Percentiles rank a stretch among this genome's conserved stretches.
Conservation (phyloP, 2,888 invertebrate species). For the Nineta flava region DNA sequence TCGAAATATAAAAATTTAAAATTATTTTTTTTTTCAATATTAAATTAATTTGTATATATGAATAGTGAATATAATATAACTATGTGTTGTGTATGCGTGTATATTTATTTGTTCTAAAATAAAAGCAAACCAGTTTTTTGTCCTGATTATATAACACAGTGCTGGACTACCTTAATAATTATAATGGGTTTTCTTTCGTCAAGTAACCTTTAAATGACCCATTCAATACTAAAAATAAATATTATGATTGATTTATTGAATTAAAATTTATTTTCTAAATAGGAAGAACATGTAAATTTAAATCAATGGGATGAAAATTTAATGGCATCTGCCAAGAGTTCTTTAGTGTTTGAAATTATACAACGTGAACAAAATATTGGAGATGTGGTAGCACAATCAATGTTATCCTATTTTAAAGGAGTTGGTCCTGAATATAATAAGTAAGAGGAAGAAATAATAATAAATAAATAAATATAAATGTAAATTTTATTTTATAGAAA, state of each 20-base stretch:
- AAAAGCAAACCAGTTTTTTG: no score
- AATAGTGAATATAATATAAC: no score
- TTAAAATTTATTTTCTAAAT: not conserved
- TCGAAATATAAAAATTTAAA: no score
- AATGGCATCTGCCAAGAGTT: slow-evolving; percentile 70
- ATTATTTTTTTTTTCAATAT: no score
- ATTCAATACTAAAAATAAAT: no score
- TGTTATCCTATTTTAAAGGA: slow-evolving; percentile 54
- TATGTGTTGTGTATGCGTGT: no score
- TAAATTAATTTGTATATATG: no score
- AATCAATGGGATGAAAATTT: slow-evolving; percentile 52
- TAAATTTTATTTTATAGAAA: slow-evolving; percentile 30
- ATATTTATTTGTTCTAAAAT: no score
- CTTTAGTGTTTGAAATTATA: slow-evolving; percentile 74
- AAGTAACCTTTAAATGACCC: no score
- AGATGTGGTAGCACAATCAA: slow-evolving; percentile 51
- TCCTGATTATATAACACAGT: no score
- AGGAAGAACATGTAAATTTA: not conserved
- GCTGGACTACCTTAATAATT: no score
- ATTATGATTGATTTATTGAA: not conserved
- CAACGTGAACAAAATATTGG: slow-evolving; percentile 65
- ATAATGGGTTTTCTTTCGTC: no score
- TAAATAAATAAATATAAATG: slow-evolving; percentile 1
- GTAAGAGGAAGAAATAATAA: slow-evolving; percentile 25
- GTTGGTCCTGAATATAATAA: slow-evolving; percentile 51